Evolutionary conservation across 2,888 invertebrate genomes (phyloP).

Genomic region (Gandaritis pyraliata): DNA sequence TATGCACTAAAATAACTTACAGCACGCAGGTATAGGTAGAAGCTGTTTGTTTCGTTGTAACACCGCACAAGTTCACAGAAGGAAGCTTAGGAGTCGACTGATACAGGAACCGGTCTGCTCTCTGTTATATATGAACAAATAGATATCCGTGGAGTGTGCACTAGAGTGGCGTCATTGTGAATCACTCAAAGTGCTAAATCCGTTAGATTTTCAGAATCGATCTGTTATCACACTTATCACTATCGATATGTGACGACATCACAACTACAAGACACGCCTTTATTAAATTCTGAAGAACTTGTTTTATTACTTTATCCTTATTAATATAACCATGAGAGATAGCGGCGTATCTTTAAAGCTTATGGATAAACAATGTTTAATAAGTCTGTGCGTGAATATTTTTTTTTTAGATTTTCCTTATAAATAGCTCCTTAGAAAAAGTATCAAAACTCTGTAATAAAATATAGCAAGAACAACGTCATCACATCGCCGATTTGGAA

Average conservation of each 20-base stretch:
- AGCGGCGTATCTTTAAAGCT: conserved; percentile 26
- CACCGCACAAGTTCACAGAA: conserved; percentile 27
- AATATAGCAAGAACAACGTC: too few species aligned
- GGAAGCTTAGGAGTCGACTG: conserved; percentile 33
- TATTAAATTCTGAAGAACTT: conserved; percentile 11
- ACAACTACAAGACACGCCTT: conserved; percentile 31
- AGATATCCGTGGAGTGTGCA: conserved; percentile 29
- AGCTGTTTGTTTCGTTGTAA: conserved; percentile 6
- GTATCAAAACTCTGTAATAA: too few species aligned
- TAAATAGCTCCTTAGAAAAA: too few species aligned
- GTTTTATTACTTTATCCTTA: conserved; percentile 2
- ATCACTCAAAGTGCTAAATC: conserved; percentile 27
- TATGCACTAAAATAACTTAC: not conserved
- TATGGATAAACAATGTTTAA: not conserved
- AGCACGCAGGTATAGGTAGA: not conserved
- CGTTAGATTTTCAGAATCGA: conserved; percentile 32
- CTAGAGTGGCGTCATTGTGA: conserved; percentile 34
- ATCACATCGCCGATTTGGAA: too few species aligned
- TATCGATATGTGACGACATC: conserved; percentile 25
- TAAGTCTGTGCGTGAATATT: too few species aligned
- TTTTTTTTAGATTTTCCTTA: not conserved
- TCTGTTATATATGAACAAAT: conserved; percentile 35
- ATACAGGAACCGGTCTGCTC: conserved; percentile 23
- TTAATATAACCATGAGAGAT: conserved; percentile 13
- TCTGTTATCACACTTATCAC: conserved; percentile 31